A percentile compares a stretch with the other conserved stretches of the same genome.
Evolutionary conservation across 2,888 invertebrate species (phyloP).

Genomic region (Syrista parreyssii): DNA sequence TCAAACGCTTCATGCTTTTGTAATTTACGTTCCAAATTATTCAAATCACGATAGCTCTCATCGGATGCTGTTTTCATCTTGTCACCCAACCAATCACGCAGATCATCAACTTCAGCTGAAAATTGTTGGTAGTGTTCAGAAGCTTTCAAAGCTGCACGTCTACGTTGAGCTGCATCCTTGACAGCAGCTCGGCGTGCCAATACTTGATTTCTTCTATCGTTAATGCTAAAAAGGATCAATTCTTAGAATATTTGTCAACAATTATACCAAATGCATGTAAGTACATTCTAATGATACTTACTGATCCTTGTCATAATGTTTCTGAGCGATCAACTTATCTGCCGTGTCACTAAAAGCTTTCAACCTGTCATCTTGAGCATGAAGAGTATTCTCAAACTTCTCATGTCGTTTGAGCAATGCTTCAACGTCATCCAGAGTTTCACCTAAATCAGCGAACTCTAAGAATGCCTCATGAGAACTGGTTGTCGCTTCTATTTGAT

Average conservation of each 20-base stretch:
- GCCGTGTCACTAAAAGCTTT: slow-evolving; percentile 86
- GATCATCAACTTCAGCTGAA: slow-evolving; percentile 90
- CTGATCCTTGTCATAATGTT: slow-evolving; percentile 86
- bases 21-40: slow-evolving; percentile 89
- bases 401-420: slow-evolving; percentile 92
- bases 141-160: slow-evolving; percentile 81
- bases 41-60: slow-evolving; percentile 91
- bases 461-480: slow-evolving; percentile 94
- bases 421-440: slow-evolving; percentile 91
- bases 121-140: slow-evolving; percentile 94
- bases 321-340: slow-evolving; percentile 79
- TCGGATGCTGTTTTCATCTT: slow-evolving; percentile 92
- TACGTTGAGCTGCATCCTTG: slow-evolving; percentile 78
- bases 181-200: slow-evolving; percentile 79
- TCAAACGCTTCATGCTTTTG: slow-evolving; percentile 98
- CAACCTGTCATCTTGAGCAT: slow-evolving; percentile 92
- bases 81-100: slow-evolving; percentile 90
- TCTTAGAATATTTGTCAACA: not conserved
- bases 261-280: not conserved
- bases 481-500: slow-evolving; percentile 95
- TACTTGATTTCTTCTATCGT: slow-evolving; percentile 80
- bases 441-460: slow-evolving; percentile 87
- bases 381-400: slow-evolving; percentile 91
- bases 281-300: slow-evolving; percentile 63
- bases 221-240: slow-evolving; percentile 69